Evolutionary conservation across 2,113 vertebrate genomes (phyloP).

Genomic region (Anhinga rufa): DNA sequence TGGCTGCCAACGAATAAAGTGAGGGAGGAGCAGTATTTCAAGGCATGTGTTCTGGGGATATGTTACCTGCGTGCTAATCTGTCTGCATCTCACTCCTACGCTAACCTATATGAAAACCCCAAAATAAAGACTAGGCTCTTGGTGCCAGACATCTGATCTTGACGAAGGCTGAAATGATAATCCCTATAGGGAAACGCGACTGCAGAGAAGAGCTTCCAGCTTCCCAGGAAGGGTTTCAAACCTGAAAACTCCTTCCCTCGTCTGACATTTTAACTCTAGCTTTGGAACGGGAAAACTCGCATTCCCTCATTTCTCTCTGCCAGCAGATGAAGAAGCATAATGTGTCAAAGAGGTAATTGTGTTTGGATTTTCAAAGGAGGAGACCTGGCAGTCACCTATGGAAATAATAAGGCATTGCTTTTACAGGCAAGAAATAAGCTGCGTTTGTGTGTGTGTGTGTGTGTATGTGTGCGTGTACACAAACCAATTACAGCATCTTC

Average conservation of each 20-base stretch:
- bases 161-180: background rate
- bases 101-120: conserved; percentile 17
- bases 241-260: background rate
- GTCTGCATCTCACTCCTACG: conserved; percentile 18
- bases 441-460: background rate
- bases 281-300: background rate
- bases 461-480: background rate
- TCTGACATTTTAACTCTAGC: background rate
- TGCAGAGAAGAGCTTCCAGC: background rate
- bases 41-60: background rate
- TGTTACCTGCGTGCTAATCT: conserved; percentile 39
- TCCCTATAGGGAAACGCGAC: background rate
- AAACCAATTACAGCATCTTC: background rate
- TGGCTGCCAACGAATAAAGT: background rate
- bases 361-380: background rate
- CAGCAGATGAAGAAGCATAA: background rate
- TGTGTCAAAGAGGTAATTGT: background rate
- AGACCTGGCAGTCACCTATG: background rate
- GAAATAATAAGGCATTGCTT: background rate
- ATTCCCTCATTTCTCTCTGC: background rate
- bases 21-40: conserved; percentile 5
- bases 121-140: background rate
- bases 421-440: background rate
- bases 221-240: background rate
- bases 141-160: conserved; percentile 16